A percentile compares a stretch with the other conserved stretches of the same genome.
Conservation (phyloP, 1,140 invertebrate genomes). For the Drosophila oshimai region DNA sequence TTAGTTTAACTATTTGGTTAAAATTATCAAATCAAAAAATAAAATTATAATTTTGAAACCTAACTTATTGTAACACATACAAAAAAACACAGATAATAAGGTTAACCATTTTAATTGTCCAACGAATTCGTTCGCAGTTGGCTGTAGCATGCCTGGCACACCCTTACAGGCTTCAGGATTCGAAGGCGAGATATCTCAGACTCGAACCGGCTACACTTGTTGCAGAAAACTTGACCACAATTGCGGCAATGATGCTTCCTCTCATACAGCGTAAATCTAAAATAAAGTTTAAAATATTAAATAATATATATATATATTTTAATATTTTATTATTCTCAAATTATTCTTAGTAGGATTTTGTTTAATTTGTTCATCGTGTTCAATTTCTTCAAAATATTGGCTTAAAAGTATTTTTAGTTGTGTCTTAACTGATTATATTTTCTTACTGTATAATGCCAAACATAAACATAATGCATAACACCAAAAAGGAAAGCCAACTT, state of each 20-base stretch:
- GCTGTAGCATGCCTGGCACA: slow-evolving; percentile 92
- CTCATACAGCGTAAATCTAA: slow-evolving; percentile 95
- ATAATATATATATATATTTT: background rate
- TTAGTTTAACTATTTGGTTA: slow-evolving; percentile 58
- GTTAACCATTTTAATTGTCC: slow-evolving; percentile 56
- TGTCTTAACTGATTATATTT: no score
- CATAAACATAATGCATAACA: no score
- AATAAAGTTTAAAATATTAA: background rate
- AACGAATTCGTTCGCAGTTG: slow-evolving; percentile 67
- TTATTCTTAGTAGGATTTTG: no score
- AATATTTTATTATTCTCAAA: no score
- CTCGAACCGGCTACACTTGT: slow-evolving; percentile 96
- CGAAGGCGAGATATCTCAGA: slow-evolving; percentile 95
- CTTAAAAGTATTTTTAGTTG: no score
- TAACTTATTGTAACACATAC: slow-evolving; percentile 16
- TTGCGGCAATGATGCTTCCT: slow-evolving; percentile 98
- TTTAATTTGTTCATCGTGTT: no score
- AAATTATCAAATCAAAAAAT: slow-evolving; percentile 37
- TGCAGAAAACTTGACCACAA: slow-evolving; percentile 98
- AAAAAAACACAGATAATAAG: slow-evolving; percentile 44
- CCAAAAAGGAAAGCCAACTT: no score
- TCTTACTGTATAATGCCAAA: no score
- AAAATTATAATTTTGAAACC: slow-evolving; percentile 12
- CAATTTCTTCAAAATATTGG: no score
- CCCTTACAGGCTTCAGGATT: slow-evolving; percentile 94